A percentile compares a stretch with the other conserved stretches of the same genome.
phyloP scores from a whole-genome alignment of 2,113 vertebrate genomes.

The Hypocryptadius cinnamomeus region DNA sequence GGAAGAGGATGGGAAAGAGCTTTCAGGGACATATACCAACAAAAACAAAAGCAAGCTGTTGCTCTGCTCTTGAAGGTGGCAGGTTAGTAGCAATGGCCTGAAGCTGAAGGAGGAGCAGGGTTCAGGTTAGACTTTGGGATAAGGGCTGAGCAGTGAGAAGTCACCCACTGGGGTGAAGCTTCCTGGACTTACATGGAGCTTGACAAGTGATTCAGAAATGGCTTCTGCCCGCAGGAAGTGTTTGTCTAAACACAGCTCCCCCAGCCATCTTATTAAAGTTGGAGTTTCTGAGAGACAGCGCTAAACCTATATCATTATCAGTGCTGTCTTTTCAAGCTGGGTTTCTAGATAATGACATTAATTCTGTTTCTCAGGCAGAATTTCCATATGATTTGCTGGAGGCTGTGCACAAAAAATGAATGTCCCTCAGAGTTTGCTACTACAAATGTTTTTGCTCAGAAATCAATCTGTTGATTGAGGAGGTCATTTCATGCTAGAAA shows the following conservation, averaged over 20 bases:
- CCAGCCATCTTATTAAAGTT: background rate
- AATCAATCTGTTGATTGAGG: background rate
- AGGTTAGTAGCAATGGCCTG: background rate
- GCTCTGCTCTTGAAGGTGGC: background rate
- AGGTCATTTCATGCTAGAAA: background rate
- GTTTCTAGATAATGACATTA: background rate
- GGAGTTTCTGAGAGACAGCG: background rate
- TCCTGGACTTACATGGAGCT: background rate
- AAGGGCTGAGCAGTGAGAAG: background rate
- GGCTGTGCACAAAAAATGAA: background rate
- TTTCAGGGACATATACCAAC: background rate
- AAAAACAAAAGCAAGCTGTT: background rate
- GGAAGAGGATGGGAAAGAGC: background rate
- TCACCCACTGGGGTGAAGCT: background rate
- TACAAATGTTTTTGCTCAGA: background rate
- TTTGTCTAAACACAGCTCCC: background rate
- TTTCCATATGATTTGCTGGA: background rate
- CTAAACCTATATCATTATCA: background rate
- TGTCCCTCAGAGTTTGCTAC: fast-evolving
- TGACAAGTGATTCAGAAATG: background rate
- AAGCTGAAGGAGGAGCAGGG: background rate
- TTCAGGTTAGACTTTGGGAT: background rate
- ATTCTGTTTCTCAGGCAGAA: background rate
- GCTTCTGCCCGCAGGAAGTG: background rate
- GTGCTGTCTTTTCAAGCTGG: background rate